A percentile compares a stretch with the other conserved stretches of the same genome.
Evolutionary conservation across 2,113 vertebrate species (phyloP).

Genomic region (Helogale parvula): DNA sequence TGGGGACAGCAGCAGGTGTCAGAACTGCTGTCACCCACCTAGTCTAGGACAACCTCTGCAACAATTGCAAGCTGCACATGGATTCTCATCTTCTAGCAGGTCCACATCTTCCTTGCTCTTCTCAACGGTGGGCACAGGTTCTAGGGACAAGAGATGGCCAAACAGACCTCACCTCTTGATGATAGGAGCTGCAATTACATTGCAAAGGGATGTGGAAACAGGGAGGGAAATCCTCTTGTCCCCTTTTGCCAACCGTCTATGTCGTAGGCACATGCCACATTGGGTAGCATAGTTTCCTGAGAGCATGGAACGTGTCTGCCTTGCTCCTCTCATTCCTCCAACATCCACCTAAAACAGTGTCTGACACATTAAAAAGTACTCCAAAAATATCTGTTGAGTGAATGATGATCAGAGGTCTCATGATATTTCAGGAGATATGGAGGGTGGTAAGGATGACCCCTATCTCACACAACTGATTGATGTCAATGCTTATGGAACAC

Average conservation of each 20-base stretch:
- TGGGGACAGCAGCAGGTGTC: too few species aligned
- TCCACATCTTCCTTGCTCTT: neutral
- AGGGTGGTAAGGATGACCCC: neutral
- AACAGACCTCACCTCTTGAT: neutral
- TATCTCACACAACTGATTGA: neutral
- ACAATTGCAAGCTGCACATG: neutral
- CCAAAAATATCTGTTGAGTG: neutral
- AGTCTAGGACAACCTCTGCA: neutral
- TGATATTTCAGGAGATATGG: neutral
- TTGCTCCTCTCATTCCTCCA: neutral
- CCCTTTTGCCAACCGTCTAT: neutral
- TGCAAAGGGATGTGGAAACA: neutral
- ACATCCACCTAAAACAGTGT: neutral
- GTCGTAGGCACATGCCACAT: fast-evolving
- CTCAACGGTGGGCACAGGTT: fast-evolving
- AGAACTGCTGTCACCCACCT: fast-evolving
- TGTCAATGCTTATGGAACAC: fast-evolving
- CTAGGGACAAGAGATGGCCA: neutral
- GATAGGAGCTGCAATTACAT: neutral
- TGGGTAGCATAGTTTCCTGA: neutral
- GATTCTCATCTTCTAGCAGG: too few species aligned
- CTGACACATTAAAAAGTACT: neutral
- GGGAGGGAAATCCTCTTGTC: fast-evolving
- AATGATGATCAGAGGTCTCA: neutral
- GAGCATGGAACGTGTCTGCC: neutral